Conservation (phyloP, 2,888 invertebrate genomes). For the Yponomeuta cagnagella region DNA sequence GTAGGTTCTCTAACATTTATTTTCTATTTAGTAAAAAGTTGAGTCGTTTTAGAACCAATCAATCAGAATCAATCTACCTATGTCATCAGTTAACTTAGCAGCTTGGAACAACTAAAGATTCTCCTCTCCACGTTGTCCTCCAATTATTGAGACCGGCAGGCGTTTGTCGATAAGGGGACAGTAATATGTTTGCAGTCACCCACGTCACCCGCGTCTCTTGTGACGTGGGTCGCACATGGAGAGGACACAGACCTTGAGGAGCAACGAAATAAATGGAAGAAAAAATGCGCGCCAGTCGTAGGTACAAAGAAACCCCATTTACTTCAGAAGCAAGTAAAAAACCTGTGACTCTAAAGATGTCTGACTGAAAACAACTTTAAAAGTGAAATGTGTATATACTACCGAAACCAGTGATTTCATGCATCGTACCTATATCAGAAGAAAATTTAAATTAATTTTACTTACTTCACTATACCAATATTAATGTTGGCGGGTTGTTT, state of each 20-base stretch:
- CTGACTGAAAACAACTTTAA: background rate
- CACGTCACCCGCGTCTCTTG: background rate
- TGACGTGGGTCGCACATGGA: slow-evolving; percentile 10
- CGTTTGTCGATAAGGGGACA: background rate
- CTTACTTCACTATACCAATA: background rate
- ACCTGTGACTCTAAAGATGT: background rate
- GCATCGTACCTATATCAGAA: slow-evolving; percentile 11
- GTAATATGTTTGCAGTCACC: slow-evolving; percentile 1
- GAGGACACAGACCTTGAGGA: background rate
- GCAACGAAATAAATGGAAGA: background rate
- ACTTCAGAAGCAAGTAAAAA: background rate
- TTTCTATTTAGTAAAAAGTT: background rate
- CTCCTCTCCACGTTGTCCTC: background rate
- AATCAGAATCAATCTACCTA: background rate
- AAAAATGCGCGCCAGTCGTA: background rate
- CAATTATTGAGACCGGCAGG: background rate
- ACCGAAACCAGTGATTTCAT: background rate
- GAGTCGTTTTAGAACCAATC: background rate
- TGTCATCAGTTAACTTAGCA: background rate
- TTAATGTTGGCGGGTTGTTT: slow-evolving; percentile 21
- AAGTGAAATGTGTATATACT: background rate
- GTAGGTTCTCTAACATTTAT: background rate
- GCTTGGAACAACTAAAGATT: no score
- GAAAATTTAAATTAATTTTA: slow-evolving; percentile 25
- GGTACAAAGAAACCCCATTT: background rate